phyloP scores from a whole-genome alignment of 35 echinoderm and acorn worm species.

The Acanthaster planci region DNA sequence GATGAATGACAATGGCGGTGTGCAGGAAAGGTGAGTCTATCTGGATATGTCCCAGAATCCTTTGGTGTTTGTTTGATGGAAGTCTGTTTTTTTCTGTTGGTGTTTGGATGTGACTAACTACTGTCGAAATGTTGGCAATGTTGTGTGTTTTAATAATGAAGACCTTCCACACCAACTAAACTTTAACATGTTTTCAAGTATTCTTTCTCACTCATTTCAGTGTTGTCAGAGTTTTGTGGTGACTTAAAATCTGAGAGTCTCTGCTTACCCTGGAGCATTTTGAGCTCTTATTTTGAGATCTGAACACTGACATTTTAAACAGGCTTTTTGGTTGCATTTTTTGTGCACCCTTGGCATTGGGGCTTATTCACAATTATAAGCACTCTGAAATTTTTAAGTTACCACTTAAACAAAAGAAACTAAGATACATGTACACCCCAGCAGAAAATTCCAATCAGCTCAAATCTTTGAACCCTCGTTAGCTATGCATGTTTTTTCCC shows the following conservation, averaged over 20 bases:
- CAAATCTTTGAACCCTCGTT: no score
- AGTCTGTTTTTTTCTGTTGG: background rate
- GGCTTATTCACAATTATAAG: slow-evolving; percentile 9
- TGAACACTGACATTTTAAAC: slow-evolving; percentile 24
- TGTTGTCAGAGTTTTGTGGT: no score
- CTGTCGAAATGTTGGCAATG: background rate
- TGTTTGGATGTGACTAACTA: background rate
- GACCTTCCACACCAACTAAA: background rate
- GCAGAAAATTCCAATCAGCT: no score
- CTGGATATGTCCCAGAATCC: background rate
- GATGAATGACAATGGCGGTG: slow-evolving; percentile 76
- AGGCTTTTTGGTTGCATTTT: background rate
- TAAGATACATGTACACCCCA: no score
- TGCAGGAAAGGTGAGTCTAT: slow-evolving; percentile 85
- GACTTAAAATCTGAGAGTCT: no score
- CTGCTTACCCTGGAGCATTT: no score
- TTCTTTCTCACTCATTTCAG: no score
- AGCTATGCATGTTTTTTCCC: no score
- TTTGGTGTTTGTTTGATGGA: background rate
- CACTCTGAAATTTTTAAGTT: no score
- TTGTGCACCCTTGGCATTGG: background rate
- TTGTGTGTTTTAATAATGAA: background rate
- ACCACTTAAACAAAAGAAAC: no score
- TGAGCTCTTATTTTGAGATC: background rate
- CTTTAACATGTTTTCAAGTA: background rate